These are phyloP conservation scores for Harpagifer antarcticus DNA, from an alignment of 2,797 vertebrate genomes.

Conservation along the genomic window DNA sequence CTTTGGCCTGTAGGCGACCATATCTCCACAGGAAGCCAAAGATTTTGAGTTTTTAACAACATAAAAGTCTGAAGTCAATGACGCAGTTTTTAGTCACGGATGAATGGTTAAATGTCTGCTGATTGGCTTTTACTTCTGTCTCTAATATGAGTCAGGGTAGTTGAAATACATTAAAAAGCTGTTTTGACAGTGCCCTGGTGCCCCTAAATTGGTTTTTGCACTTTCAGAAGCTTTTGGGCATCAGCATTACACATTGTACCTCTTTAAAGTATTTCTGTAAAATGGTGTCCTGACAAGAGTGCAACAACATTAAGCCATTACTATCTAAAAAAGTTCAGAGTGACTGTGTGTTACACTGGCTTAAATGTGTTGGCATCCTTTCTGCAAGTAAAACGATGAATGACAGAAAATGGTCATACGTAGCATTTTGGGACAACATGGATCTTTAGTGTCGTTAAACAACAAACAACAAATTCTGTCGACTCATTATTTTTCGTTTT, in stretches of 20 bases:
- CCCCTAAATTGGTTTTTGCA: constrained; percentile 42
- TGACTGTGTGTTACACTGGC: background rate
- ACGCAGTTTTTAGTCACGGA: constrained; percentile 43
- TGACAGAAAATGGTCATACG: background rate
- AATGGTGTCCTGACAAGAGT: constrained; percentile 27
- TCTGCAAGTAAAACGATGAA: background rate
- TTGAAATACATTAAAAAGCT: constrained; percentile 36
- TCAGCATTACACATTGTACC: constrained; percentile 42
- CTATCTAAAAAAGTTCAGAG: constrained; percentile 18
- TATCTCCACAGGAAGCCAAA: constrained; percentile 54
- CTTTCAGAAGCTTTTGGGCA: constrained; percentile 39
- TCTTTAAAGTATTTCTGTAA: constrained; percentile 52
- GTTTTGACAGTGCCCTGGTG: constrained; percentile 55
- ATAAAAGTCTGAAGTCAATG: constrained; percentile 60
- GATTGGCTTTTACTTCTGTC: constrained; percentile 35
- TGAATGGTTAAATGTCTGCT: constrained; percentile 41
- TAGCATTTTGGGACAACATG: background rate
- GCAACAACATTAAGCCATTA: constrained; percentile 34
- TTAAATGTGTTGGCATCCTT: background rate
- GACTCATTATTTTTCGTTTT: no score
- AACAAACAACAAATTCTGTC: background rate
- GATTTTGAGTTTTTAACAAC: constrained; percentile 67
- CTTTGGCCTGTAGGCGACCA: constrained; percentile 64
- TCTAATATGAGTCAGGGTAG: constrained; percentile 35
- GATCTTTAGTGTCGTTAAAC: background rate